Percentiles rank a stretch among this genome's conserved stretches.
These are phyloP conservation scores for Probaryconus sp. DNA, from an alignment of 1,140 invertebrate species.

Conservation along the genomic window DNA sequence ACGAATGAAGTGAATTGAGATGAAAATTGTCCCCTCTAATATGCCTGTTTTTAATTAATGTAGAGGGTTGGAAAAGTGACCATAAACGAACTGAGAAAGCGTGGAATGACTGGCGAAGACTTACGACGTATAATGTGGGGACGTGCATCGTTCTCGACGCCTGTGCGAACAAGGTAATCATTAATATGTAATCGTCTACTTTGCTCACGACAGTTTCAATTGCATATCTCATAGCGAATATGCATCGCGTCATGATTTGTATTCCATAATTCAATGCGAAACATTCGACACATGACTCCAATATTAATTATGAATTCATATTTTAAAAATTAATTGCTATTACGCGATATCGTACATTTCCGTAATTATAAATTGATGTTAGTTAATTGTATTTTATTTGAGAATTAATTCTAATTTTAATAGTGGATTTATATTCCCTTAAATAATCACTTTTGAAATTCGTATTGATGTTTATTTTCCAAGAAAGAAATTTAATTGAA, in stretches of 20 bases:
- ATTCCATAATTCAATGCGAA: constrained; percentile 45
- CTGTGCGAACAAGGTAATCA: constrained; percentile 84
- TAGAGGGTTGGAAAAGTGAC: constrained; percentile 93
- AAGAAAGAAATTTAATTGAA: no score
- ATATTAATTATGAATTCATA: constrained; percentile 37
- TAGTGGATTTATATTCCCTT: no score
- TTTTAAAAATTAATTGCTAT: constrained; percentile 25
- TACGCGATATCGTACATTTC: neutral
- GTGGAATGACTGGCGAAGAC: constrained; percentile 91
- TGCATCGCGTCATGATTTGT: constrained; percentile 48
- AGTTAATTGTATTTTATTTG: no score
- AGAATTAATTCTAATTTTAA: no score
- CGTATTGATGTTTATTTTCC: no score
- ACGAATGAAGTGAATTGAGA: no score
- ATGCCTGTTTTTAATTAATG: constrained; percentile 50
- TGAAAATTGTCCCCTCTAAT: no score
- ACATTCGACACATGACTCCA: constrained; percentile 19
- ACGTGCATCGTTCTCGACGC: constrained; percentile 90
- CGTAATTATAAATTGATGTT: no score
- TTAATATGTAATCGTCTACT: constrained; percentile 63
- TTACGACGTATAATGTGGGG: constrained; percentile 93
- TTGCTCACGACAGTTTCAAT: constrained; percentile 56
- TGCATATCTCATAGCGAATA: constrained; percentile 56
- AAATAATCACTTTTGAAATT: no score
- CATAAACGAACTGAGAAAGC: constrained; percentile 87